Conservation (phyloP, 2,888 invertebrate genomes). For the Phengaris arion region DNA sequence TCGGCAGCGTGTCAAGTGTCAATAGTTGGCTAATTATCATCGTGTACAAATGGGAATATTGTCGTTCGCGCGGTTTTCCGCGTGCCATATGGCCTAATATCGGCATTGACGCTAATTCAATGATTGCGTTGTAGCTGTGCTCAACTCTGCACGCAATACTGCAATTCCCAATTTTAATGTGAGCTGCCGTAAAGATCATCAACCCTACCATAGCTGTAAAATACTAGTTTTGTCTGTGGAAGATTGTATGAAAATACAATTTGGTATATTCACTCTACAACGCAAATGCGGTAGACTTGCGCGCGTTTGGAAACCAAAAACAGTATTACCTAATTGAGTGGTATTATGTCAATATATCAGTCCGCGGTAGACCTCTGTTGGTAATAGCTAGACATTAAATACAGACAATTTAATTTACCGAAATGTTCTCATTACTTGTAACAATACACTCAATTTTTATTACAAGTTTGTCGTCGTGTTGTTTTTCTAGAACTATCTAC, state of each 20-base stretch:
- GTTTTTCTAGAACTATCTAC: conserved; percentile 4
- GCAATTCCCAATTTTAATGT: conserved; percentile 60
- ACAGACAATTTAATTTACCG: not conserved
- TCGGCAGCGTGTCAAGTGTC: not conserved
- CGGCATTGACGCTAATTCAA: conserved; percentile 61
- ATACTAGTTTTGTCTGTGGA: not conserved
- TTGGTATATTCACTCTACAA: not conserved
- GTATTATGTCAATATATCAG: not conserved
- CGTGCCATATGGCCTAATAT: conserved; percentile 51
- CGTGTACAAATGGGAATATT: conserved; percentile 5
- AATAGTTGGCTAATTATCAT: conserved; percentile 9
- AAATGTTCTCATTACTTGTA: not conserved
- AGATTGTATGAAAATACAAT: not conserved
- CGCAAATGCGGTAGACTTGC: not conserved
- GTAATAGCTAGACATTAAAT: not conserved
- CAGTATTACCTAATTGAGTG: not conserved
- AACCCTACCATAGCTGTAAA: conserved; percentile 2
- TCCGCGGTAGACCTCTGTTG: not conserved
- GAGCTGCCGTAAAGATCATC: not conserved
- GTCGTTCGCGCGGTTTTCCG: conserved; percentile 37
- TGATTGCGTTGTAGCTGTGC: conserved; percentile 59
- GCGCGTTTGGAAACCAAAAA: not conserved
- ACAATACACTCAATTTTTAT: not conserved
- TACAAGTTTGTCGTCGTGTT: not conserved
- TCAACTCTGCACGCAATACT: conserved; percentile 58